These are phyloP conservation scores for Fopius arisanus DNA, from an alignment of 1,140 invertebrate species.

Conservation along the genomic window DNA sequence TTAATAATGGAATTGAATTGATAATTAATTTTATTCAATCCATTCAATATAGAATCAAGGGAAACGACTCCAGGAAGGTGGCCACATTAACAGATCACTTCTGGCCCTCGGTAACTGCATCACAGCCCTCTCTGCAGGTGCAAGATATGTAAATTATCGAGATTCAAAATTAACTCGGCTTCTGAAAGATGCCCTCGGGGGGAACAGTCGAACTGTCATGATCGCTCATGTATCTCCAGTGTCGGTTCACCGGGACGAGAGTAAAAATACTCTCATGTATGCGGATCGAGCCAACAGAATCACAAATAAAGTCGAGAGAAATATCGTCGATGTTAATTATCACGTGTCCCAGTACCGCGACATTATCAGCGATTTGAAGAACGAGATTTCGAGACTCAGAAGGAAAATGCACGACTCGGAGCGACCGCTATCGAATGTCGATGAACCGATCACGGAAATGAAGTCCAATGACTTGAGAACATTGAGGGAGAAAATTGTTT, in stretches of 20 bases:
- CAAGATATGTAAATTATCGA: constrained; percentile 92
- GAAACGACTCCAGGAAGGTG: constrained; percentile 91
- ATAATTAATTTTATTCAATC: neutral
- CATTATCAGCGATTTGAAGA: constrained; percentile 82
- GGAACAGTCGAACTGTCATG: constrained; percentile 93
- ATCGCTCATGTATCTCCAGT: constrained; percentile 94
- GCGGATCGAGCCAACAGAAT: constrained; percentile 93
- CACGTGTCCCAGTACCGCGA: constrained; percentile 84
- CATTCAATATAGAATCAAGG: constrained; percentile 73
- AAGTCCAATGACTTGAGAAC: constrained; percentile 71
- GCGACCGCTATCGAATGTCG: constrained; percentile 61
- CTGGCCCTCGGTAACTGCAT: constrained; percentile 95
- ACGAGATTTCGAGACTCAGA: constrained; percentile 84
- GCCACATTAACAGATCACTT: constrained; percentile 92
- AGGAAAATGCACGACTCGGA: constrained; percentile 78
- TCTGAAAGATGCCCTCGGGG: constrained; percentile 86
- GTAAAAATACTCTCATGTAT: constrained; percentile 88
- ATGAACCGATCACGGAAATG: constrained; percentile 21
- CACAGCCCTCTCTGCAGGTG: constrained; percentile 86
- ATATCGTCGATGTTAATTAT: constrained; percentile 82
- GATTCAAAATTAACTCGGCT: constrained; percentile 92
- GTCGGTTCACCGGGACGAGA: constrained; percentile 81
- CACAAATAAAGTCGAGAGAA: constrained; percentile 78
- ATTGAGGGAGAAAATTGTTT: constrained; percentile 83
- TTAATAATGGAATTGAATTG: neutral